Base-by-base conservation (phyloP, 2,113 vertebrate species). In the Grammomys dolichurus region DNA sequence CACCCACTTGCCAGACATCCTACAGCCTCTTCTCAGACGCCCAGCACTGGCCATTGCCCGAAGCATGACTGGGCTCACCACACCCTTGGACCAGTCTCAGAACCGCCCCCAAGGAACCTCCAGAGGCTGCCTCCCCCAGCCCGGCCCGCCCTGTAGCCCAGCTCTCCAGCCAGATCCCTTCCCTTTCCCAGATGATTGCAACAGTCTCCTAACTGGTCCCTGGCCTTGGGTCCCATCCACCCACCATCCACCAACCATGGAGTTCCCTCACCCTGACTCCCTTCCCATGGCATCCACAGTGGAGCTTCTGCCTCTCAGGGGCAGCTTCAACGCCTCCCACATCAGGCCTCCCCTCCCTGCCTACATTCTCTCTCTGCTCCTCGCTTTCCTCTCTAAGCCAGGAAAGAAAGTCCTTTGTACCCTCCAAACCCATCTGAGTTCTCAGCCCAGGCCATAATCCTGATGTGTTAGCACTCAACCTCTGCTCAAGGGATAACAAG, bases 61-160 rank as follows among this genome's bases (percentile, higher is more conserved):
- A 92, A 91, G 77, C 94, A 95, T 96, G 97, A 97, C 97, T 97
- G 95, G 96, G 77, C 69, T 91, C 26, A 5, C 97, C 97, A 98
- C 97, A 97, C 97, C 97, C 97, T 98, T 97, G 97, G 97, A 95
- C 73, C 40, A 2, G 69, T 82, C 91, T 96, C 95, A 31, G 11
- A 78, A 75, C 96, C 65, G 89, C 95, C 97, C 95, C 95, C 85
- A 43, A 95, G 95, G 84, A 96, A 85, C 84, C 97, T 96, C 93
- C 72, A 63, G 95, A 95, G 97, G 96, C 97, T 84, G 94, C 96
- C 96, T 97, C 96, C 97, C 96, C 96, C 93, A 90, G 85, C 94
- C 95, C 54, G 95, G 72, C 97, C 97, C 96, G 96, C 97, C 96
- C 96, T 94, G 93, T 93, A 51, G 75, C 93, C 94, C 11, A 0